phyloP scores from a whole-genome alignment of 2,797 vertebrate genomes.

The Anomalospiza imberbis region DNA sequence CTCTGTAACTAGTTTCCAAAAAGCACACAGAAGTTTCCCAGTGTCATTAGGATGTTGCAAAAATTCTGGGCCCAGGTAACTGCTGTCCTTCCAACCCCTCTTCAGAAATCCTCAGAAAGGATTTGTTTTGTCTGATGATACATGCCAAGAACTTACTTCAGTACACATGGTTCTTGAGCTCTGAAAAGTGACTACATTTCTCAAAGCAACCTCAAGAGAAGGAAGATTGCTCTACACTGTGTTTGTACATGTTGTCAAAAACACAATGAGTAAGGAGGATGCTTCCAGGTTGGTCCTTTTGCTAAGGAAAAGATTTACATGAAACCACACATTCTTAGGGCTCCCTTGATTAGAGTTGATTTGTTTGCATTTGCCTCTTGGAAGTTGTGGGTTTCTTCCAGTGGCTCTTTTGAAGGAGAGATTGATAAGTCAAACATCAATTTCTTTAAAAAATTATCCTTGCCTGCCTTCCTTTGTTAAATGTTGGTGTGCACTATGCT shows the following conservation, averaged over 20 bases:
- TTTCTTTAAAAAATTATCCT: background rate
- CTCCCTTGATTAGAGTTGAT: background rate
- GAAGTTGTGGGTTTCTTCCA: background rate
- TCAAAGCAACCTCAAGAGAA: background rate
- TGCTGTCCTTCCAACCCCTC: background rate
- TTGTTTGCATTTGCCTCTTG: background rate
- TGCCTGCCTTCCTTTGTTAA: background rate
- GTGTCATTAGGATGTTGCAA: background rate
- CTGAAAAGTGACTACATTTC: background rate
- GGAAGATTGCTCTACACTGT: background rate
- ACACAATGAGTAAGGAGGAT: background rate
- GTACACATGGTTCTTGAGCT: background rate
- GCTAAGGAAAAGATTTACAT: background rate
- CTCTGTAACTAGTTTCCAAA: background rate
- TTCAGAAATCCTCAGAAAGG: background rate
- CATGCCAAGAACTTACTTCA: fast-evolving
- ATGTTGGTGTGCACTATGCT: background rate
- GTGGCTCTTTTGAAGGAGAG: background rate
- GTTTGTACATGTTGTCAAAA: background rate
- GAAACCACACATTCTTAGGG: background rate
- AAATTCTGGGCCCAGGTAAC: background rate
- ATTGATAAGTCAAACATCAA: background rate
- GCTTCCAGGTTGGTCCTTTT: background rate
- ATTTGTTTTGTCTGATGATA: background rate
- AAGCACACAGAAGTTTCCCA: background rate